phyloP scores from a whole-genome alignment of 2,113 vertebrate genomes.

The Strix aluco region DNA sequence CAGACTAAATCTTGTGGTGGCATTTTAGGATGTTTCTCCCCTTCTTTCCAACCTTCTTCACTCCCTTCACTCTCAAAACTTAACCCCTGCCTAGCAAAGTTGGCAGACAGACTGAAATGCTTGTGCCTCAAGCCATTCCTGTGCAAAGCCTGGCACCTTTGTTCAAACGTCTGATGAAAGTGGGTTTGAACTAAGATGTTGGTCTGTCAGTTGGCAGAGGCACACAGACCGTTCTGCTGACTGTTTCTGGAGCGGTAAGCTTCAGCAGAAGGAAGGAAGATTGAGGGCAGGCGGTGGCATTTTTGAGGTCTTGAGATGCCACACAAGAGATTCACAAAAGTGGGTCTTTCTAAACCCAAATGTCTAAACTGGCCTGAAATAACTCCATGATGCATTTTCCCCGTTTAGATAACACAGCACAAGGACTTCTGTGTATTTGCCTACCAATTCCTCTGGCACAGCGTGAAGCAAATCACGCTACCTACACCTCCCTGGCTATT shows the following conservation, averaged over 20 bases:
- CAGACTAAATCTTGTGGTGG: not conserved
- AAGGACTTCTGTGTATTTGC: slow-evolving; percentile 22
- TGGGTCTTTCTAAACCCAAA: not conserved
- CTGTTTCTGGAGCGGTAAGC: not conserved
- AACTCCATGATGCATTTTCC: not conserved
- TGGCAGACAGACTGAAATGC: slow-evolving; percentile 21
- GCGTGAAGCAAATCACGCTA: slow-evolving; percentile 18
- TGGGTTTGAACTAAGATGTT: not conserved
- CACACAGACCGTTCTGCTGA: not conserved
- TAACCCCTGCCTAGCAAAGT: slow-evolving; percentile 1
- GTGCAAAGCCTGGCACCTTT: slow-evolving; percentile 17
- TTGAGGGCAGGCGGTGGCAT: slow-evolving; percentile 14
- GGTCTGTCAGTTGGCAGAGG: slow-evolving; percentile 8
- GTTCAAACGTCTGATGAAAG: not conserved
- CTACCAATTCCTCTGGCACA: slow-evolving; percentile 27
- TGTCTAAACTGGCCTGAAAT: not conserved
- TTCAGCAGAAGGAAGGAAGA: slow-evolving; percentile 3
- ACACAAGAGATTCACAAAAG: not conserved
- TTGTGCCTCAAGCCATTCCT: not conserved
- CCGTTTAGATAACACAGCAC: not conserved
- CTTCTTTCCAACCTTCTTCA: not conserved
- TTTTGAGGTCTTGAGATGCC: slow-evolving; percentile 26
- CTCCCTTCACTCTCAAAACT: not conserved
- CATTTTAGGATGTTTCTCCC: not conserved
- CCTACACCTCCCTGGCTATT: slow-evolving; percentile 29